These are phyloP conservation scores for Agrilus planipennis DNA, from an alignment of 1,140 invertebrate genomes.

Conservation along the genomic window DNA sequence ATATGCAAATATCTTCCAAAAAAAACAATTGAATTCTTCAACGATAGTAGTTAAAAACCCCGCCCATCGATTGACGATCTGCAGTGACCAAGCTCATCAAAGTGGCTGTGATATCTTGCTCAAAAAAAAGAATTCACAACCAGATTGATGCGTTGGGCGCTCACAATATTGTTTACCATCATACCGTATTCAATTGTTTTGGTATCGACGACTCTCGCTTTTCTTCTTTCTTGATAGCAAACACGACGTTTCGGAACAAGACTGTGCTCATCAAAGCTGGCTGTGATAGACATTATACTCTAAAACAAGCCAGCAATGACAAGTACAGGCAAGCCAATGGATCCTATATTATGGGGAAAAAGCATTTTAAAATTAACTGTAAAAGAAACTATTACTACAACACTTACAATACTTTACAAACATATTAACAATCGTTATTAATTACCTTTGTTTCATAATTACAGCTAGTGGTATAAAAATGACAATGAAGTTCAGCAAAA, in stretches of 20 bases:
- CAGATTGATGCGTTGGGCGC: conserved; percentile 53
- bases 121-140: conserved; percentile 51
- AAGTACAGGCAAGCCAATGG: conserved; percentile 30
- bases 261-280: conserved; percentile 73
- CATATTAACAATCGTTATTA: conserved; percentile 5
- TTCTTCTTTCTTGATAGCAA: too few species aligned
- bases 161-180: too few species aligned
- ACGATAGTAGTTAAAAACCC: too few species aligned
- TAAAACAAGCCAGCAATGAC: conserved; percentile 72
- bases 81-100: conserved; percentile 53
- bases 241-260: conserved; percentile 33
- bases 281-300: conserved; percentile 56
- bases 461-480: too few species aligned
- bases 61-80: conserved; percentile 2
- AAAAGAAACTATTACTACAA: background rate
- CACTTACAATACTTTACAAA: background rate
- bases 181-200: too few species aligned
- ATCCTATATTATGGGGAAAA: too few species aligned
- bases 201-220: too few species aligned
- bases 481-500: too few species aligned
- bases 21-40: background rate
- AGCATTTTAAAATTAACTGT: too few species aligned
- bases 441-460: too few species aligned
- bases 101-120: conserved; percentile 68
- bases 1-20: background rate